Evolutionary conservation across 2,888 invertebrate genomes (phyloP), one percentile per base, ranked within the genome.

Genomic region (Polymixis flavicincta): DNA sequence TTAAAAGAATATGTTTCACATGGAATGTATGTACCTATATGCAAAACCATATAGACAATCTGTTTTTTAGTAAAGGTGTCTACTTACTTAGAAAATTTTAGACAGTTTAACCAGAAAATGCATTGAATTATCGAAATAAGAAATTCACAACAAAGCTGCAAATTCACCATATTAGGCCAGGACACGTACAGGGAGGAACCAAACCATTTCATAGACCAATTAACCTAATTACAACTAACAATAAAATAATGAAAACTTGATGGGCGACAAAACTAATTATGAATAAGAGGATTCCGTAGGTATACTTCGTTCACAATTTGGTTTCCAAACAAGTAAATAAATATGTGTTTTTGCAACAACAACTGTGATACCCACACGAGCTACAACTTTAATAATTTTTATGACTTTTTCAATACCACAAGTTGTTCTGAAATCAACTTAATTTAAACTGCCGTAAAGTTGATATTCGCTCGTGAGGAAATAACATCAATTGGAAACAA

Each of bases 251-350:
- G 59, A 57, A 83, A 78, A 57, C n/a, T 67, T 48, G 69, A 82
- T 65, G 57, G 54, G 8, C 42, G 32, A 55, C 50, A 67, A 37
- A 81, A 79, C 57, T 75, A 75, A 78, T 61, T 54, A 75, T 74
- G 65, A 81, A 78, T 80, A 76, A 82, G 72, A 76, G 68, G 80
- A 82, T 83, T 87, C 80, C 74, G 60, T 32, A n/a, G n/a, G n/a
- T n/a, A 65, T 55, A 55, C 19, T 55, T 6, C 2, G 55, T 54
- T 66, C 54, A 11, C 7, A n/a, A 55, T n/a, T 52, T 9, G 3
- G 55, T 37, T 48, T 66, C 54, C 11, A 19, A 66, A n/a, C 7
- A 37, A 17, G n/a, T 66, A 55, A 66, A 55, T 7, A 55, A 32
- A 55, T 13, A 7, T 11, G 14, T n/a, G 9, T 50, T 14, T 22